Evolutionary conservation across 2,797 vertebrate species (phyloP).

Genomic region (Bryconaethiops microstoma): DNA sequence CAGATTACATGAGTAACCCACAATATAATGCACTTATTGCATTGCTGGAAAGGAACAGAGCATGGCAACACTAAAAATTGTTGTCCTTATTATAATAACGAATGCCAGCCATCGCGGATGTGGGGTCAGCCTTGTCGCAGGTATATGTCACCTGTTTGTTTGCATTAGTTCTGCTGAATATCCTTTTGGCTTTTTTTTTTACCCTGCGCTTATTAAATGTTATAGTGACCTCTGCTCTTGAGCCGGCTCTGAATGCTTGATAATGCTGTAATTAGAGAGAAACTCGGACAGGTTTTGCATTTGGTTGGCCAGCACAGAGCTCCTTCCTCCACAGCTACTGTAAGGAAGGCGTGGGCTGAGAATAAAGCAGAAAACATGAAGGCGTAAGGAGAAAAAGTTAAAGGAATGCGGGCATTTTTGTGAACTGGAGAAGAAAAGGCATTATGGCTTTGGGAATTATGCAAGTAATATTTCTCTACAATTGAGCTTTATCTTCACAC

Average conservation of each 20-base stretch:
- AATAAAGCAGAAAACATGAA: neutral
- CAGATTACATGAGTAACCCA: neutral
- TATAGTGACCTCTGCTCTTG: conserved; percentile 4
- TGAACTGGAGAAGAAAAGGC: neutral
- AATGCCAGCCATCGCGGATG: neutral
- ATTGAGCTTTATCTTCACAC: neutral
- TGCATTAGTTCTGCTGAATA: neutral
- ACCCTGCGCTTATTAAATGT: conserved; percentile 16
- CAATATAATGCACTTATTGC: neutral
- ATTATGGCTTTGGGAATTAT: neutral
- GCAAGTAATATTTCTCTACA: neutral
- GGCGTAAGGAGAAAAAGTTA: neutral
- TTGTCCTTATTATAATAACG: neutral
- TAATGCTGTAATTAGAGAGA: conserved; percentile 4
- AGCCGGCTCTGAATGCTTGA: neutral
- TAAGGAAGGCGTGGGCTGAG: conserved; percentile 9
- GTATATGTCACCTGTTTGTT: neutral
- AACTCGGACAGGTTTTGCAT: neutral
- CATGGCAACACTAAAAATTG: neutral
- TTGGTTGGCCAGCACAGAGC: neutral
- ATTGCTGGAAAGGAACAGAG: neutral
- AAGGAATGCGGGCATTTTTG: neutral
- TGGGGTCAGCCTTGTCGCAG: neutral
- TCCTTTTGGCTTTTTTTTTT: neutral
- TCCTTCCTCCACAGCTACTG: neutral